Conservation (phyloP, 2,797 vertebrate species). For the Oreochromis mossambicus region DNA sequence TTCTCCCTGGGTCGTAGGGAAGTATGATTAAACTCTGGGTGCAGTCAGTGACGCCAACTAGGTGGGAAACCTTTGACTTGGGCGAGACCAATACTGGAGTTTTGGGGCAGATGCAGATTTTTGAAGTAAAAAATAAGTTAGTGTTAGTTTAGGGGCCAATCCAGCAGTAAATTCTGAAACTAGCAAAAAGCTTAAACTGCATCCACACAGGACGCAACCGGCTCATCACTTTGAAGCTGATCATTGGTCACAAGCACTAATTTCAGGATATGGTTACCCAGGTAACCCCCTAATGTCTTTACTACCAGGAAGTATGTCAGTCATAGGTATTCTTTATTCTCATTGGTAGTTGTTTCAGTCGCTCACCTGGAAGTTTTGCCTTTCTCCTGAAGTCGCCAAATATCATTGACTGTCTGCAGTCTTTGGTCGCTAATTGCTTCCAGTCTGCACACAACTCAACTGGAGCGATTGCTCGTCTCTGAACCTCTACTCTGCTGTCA, state of each 20-base stretch:
- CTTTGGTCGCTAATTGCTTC: neutral
- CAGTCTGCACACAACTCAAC: neutral
- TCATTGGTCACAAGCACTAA: neutral
- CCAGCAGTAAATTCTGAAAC: neutral
- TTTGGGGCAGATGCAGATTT: neutral
- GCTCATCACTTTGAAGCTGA: neutral
- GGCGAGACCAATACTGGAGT: neutral
- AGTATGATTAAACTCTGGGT: neutral
- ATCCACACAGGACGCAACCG: rapidly evolving
- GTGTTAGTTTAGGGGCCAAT: neutral
- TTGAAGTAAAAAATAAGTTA: neutral
- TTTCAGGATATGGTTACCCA: neutral
- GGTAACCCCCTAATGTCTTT: neutral
- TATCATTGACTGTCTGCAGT: neutral
- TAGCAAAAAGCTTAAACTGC: neutral
- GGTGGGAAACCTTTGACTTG: neutral
- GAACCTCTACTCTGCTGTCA: rapidly evolving
- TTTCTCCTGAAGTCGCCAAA: neutral
- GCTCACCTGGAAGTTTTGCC: neutral
- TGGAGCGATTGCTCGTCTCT: neutral
- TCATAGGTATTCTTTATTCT: neutral
- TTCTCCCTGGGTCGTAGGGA: neutral
- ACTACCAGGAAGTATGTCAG: neutral
- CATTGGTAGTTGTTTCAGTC: neutral
- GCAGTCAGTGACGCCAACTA: neutral